These are phyloP conservation scores for Acanthiza pusilla DNA, from an alignment of 2,797 vertebrate species.

Conservation along the genomic window DNA sequence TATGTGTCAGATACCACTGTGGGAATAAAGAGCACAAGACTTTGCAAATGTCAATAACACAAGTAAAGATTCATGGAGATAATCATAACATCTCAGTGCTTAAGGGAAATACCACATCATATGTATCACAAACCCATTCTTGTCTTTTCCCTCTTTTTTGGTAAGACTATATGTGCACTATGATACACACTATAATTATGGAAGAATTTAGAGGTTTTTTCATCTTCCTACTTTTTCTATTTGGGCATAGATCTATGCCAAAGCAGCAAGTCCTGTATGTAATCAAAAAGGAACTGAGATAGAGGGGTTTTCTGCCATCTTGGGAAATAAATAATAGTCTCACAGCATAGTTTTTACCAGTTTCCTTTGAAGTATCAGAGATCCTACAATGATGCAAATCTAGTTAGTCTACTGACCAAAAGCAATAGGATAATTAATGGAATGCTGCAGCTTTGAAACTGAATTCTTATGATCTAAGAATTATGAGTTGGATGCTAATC, in stretches of 20 bases:
- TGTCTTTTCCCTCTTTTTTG: constrained; percentile 1
- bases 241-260: background rate
- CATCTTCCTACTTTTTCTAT: background rate
- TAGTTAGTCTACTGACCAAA: background rate
- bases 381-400: background rate
- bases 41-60: background rate
- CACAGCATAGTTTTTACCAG: background rate
- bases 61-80: background rate
- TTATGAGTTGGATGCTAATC: background rate
- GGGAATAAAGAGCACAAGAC: background rate
- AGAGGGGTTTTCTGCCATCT: background rate
- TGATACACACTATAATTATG: background rate
- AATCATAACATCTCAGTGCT: constrained; percentile 6
- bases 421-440: constrained; percentile 33
- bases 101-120: background rate
- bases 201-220: background rate
- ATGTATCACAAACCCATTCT: background rate
- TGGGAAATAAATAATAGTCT: constrained; percentile 3
- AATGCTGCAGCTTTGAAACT: constrained; percentile 28
- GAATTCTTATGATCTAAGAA: constrained; percentile 21
- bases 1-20: background rate
- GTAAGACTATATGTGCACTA: background rate
- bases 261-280: background rate
- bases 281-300: background rate
- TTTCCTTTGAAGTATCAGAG: background rate